phyloP scores from a whole-genome alignment of 2,797 vertebrate species.

The Aeoliscus strigatus region DNA sequence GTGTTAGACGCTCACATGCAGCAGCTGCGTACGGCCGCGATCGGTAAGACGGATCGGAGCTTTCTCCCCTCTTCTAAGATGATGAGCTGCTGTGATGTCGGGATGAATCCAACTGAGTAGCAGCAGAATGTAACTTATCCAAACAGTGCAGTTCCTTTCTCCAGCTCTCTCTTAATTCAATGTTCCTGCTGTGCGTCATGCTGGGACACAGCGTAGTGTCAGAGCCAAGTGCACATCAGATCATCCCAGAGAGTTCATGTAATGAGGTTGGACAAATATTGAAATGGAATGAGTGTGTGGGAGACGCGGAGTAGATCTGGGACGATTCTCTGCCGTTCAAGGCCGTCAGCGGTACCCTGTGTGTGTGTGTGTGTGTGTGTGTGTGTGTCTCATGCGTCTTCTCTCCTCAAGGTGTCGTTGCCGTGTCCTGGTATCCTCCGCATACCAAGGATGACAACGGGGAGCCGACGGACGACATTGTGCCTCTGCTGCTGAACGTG shows the following conservation, averaged over 20 bases:
- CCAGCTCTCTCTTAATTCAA: neutral
- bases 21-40: slow-evolving; percentile 86
- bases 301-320: no score
- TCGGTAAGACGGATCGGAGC: slow-evolving; percentile 76
- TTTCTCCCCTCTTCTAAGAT: no score
- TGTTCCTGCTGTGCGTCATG: neutral
- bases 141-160: neutral
- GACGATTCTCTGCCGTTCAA: no score
- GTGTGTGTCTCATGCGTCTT: no score
- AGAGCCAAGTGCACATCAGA: no score
- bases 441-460: slow-evolving; percentile 86
- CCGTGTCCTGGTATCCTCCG: slow-evolving; percentile 94
- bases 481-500: slow-evolving; percentile 84
- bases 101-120: neutral
- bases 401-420: slow-evolving; percentile 83
- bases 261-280: no score
- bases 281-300: no score
- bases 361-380: no score
- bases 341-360: no score
- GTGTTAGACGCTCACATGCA: slow-evolving; percentile 92
- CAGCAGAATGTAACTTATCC: neutral
- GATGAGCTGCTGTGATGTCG: neutral
- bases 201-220: no score
- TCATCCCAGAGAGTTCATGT: no score
- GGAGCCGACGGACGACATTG: slow-evolving; percentile 79